phyloP scores from a whole-genome alignment of 1,140 invertebrate species.

The Plutomurus gul region DNA sequence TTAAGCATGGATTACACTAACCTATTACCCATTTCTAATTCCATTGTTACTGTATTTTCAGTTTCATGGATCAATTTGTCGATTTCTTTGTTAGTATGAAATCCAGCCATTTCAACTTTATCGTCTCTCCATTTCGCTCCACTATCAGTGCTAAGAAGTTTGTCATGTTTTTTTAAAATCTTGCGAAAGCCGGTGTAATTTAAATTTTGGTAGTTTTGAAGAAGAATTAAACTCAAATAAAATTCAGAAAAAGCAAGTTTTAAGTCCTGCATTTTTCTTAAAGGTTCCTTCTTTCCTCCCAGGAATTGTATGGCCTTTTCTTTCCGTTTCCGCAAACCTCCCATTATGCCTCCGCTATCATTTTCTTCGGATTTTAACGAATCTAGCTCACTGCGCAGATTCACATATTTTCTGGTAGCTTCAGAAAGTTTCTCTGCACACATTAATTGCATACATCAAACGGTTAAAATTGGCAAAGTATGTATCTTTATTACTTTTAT shows the following conservation, averaged over 20 bases:
- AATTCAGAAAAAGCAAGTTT: constrained; percentile 99
- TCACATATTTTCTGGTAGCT: constrained; percentile 91
- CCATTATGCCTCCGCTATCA: constrained; percentile 34
- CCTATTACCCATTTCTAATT: constrained; percentile 88
- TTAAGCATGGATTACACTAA: too few species aligned
- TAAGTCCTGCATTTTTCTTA: constrained; percentile 85
- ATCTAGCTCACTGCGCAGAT: constrained; percentile 84
- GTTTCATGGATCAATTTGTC: constrained; percentile 94
- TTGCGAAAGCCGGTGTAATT: constrained; percentile 99
- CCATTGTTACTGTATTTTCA: constrained; percentile 86
- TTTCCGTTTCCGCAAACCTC: constrained; percentile 44
- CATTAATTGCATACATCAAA: background rate
- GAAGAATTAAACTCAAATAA: constrained; percentile 87
- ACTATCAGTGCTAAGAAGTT: constrained; percentile 70
- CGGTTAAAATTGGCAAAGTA: too few species aligned
- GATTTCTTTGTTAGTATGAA: constrained; percentile 97
- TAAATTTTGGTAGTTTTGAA: constrained; percentile 89
- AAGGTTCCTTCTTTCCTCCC: constrained; percentile 61
- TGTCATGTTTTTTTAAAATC: constrained; percentile 99
- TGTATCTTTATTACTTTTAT: too few species aligned
- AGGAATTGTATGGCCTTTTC: constrained; percentile 50
- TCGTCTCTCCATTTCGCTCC: constrained; percentile 88
- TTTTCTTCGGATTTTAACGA: constrained; percentile 65
- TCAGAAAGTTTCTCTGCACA: constrained; percentile 91
- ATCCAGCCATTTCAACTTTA: constrained; percentile 90